phyloP scores from a whole-genome alignment of 2,888 invertebrate species.

The Nipponacmea schrenckii region DNA sequence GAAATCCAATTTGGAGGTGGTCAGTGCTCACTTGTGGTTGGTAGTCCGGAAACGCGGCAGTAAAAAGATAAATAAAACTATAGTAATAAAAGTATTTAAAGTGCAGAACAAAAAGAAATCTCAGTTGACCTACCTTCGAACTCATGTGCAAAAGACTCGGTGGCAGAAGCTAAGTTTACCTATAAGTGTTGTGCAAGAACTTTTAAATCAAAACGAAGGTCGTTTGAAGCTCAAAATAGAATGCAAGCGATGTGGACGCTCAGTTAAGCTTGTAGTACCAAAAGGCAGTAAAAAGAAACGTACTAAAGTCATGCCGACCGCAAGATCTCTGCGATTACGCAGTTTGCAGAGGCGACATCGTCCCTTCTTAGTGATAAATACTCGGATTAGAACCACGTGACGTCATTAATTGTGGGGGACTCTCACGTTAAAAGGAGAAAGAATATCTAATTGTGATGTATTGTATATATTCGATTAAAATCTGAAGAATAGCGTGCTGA shows the following conservation, averaged over 20 bases:
- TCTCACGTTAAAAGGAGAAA: too few relatives aligned
- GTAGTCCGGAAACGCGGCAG: slow-evolving; percentile 12
- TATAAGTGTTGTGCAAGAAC: slow-evolving; percentile 23
- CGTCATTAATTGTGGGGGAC: background rate
- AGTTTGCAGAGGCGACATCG: background rate
- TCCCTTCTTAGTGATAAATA: background rate
- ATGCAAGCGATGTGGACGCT: slow-evolving; percentile 24
- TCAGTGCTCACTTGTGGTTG: slow-evolving; percentile 20
- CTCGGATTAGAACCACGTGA: background rate
- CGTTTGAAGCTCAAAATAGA: slow-evolving; percentile 21
- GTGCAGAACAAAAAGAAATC: slow-evolving; percentile 14
- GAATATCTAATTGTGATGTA: too few relatives aligned
- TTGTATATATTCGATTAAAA: too few relatives aligned
- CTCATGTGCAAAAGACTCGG: slow-evolving; percentile 24
- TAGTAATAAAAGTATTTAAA: slow-evolving; percentile 21
- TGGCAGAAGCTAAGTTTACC: slow-evolving; percentile 32
- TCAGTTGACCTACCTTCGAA: slow-evolving; percentile 26
- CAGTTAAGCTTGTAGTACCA: slow-evolving; percentile 16
- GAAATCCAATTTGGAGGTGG: slow-evolving; percentile 15
- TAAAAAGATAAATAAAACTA: slow-evolving; percentile 7
- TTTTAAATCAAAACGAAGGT: slow-evolving; percentile 14
- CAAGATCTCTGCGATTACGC: background rate
- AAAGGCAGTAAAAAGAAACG: background rate
- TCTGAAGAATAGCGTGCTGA: too few relatives aligned
- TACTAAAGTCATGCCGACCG: background rate